Conservation (phyloP, 2,797 vertebrate genomes). For the Hirundo rustica region DNA sequence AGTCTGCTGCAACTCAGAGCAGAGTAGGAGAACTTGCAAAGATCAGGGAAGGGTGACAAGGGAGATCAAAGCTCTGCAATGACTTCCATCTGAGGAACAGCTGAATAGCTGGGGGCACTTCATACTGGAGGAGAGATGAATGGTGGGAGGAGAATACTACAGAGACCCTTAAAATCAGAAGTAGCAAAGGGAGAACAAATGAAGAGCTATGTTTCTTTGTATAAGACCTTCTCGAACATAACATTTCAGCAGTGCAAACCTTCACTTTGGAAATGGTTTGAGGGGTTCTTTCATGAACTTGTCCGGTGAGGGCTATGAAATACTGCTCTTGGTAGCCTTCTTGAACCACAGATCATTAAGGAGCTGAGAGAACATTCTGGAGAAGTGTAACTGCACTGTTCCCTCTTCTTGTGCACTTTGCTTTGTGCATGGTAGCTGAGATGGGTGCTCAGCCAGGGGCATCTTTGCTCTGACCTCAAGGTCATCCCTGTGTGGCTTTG, state of each 20-base stretch:
- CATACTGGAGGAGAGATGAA: background rate
- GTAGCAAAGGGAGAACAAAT: background rate
- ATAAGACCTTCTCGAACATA: background rate
- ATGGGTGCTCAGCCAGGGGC: background rate
- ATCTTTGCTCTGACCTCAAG: background rate
- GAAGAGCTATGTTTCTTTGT: background rate
- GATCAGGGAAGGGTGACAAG: background rate
- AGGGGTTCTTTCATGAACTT: background rate
- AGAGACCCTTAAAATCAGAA: conserved; percentile 43
- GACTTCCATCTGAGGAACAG: conserved; percentile 29
- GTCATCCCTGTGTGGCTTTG: background rate
- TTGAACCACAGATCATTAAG: background rate
- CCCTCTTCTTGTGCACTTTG: background rate
- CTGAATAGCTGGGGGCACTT: conserved; percentile 33
- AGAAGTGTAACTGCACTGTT: background rate
- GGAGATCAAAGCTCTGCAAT: conserved; percentile 31
- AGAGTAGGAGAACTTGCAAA: background rate
- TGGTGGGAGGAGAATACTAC: conserved; percentile 25
- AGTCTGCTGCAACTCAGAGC: background rate
- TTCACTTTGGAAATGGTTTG: conserved; percentile 9
- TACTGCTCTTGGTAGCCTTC: background rate
- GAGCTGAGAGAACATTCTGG: background rate
- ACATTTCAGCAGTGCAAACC: background rate
- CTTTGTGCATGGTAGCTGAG: background rate
- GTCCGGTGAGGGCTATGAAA: background rate